Conservation (phyloP, 2,113 vertebrate genomes). For the Albula goreensis region DNA sequence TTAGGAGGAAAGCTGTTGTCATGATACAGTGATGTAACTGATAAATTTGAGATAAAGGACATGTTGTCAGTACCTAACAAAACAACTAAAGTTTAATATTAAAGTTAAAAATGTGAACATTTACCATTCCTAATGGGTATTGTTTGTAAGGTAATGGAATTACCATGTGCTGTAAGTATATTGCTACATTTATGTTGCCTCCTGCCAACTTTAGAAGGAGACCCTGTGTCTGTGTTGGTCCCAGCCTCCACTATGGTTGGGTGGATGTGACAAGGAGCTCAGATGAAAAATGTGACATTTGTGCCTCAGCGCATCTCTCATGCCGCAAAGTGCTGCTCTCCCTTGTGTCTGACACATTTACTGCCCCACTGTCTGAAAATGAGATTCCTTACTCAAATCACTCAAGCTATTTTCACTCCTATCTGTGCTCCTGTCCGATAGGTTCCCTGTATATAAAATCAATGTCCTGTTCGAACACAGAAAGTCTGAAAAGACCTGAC, state of each 20-base stretch:
- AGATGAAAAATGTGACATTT: background rate
- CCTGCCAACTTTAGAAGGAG: too few species aligned
- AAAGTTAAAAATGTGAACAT: too few species aligned
- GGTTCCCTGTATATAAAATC: background rate
- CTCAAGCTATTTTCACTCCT: background rate
- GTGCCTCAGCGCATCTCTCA: background rate
- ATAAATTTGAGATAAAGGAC: too few species aligned
- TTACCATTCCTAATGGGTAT: too few species aligned
- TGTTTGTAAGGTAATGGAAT: too few species aligned
- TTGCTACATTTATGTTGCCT: too few species aligned
- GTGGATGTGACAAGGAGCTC: background rate
- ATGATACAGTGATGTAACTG: too few species aligned
- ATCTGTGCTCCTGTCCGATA: background rate
- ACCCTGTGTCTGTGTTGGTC: background rate
- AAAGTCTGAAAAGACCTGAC: background rate
- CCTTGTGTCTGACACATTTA: conserved; percentile 1
- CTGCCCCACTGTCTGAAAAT: background rate
- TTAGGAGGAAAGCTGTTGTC: too few species aligned
- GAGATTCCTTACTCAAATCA: background rate
- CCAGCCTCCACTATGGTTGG: background rate
- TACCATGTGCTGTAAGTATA: too few species aligned
- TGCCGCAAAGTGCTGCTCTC: background rate
- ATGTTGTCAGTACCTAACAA: too few species aligned
- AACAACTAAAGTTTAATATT: too few species aligned
- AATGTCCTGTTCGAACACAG: background rate